phyloP scores from a whole-genome alignment of 1,140 invertebrate genomes.

The Gonatopus flavifemur region DNA sequence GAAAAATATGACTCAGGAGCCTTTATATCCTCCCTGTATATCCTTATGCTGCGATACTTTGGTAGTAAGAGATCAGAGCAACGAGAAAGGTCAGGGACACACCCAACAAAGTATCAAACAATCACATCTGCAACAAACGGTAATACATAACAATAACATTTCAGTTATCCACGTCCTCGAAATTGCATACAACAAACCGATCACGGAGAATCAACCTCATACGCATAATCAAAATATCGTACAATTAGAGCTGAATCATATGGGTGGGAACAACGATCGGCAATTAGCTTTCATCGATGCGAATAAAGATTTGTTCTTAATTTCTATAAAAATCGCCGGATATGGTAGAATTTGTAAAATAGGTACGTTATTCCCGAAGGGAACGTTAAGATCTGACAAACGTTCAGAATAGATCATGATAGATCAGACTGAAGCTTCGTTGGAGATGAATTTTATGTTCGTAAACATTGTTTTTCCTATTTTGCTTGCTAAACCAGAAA shows the following conservation, averaged over 20 bases:
- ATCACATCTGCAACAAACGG: no score
- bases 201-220: constrained; percentile 67
- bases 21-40: constrained; percentile 65
- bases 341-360: constrained; percentile 72
- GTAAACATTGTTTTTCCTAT: no score
- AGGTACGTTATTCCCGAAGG: no score
- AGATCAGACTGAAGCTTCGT: no score
- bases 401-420: no score
- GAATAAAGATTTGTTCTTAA: constrained; percentile 79
- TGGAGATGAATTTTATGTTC: no score
- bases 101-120: neutral
- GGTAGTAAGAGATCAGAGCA: constrained; percentile 78
- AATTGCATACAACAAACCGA: constrained; percentile 68
- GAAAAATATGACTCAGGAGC: constrained; percentile 71
- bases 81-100: constrained; percentile 70
- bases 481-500: no score
- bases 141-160: constrained; percentile 40
- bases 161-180: constrained; percentile 86
- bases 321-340: constrained; percentile 69
- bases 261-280: constrained; percentile 69
- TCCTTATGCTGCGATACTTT: constrained; percentile 82
- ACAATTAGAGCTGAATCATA: constrained; percentile 78
- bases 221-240: constrained; percentile 64
- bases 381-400: no score
- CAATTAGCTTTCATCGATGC: constrained; percentile 79